Base-by-base conservation (phyloP, 2,888 invertebrate genomes). In the Drosophila niveifrons region DNA sequence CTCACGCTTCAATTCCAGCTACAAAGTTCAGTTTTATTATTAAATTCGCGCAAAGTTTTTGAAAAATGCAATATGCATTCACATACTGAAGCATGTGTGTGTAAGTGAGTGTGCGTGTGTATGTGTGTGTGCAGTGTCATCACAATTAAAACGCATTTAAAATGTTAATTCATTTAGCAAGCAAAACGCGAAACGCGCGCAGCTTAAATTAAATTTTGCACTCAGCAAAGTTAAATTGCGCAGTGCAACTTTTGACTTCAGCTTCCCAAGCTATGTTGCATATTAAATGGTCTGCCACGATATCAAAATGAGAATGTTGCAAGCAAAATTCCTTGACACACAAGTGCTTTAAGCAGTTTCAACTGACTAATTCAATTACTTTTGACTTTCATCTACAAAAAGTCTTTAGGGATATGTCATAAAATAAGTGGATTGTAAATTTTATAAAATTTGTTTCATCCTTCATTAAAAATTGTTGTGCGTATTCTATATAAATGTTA, bases 101-200 rank as follows among this genome's bases (percentile, higher is more conserved):
- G 9, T 28, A n/a, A 6, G 31, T 29, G 3, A 13, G 7, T 41
- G 39, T 2, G 39, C 17, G 43, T 43, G 46, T 39, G 36, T 31
- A 7, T 29, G 47, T 36, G 28, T 61, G 13, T 62, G 56, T 18
- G 11, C 31, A 36, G 51, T 57, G 52, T 29, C 43, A 43, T 34
- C 76, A 75, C 70, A 76, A 76, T 76, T 70, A 73, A 73, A 77
- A 62, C 53, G 73, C 76, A 76, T 77, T 75, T 76, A 62, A 77
- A 70, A 77, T 73, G 73, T 73, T 77, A 76, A 73, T 76, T 76
- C 69, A 66, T 53, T 76, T 76, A 63, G 56, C 56, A 15, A 11
- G 51, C 43, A 52, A 64, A 75, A 50, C 23, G 17, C 17, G 8
- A 59, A 50, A 28, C 34, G 46, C 47, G 48, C 59, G 58, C 29